Conservation (phyloP, 1,140 invertebrate species). For the Lutraria rhynchaena region DNA sequence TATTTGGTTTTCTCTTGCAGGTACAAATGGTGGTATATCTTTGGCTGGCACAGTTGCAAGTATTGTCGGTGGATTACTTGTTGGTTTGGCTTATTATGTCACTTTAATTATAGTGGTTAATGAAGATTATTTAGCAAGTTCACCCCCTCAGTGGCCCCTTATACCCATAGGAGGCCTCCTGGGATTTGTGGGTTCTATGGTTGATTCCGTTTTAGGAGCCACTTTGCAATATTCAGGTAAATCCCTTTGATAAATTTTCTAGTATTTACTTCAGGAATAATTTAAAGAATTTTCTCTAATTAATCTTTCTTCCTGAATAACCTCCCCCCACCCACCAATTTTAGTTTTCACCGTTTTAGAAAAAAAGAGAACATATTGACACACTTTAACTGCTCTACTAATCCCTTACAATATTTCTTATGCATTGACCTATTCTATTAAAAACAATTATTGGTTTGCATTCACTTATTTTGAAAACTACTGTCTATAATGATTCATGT, state of each 20-base stretch:
- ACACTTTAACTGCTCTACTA: too few relatives aligned
- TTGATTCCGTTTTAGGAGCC: conserved; percentile 93
- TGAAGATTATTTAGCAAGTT: conserved; percentile 84
- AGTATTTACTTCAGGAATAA: too few relatives aligned
- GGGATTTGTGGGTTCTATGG: conserved; percentile 90
- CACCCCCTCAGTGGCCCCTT: conserved; percentile 92
- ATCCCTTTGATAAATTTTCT: too few relatives aligned
- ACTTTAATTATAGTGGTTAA: conserved; percentile 87
- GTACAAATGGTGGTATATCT: conserved; percentile 93
- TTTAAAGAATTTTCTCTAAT: too few relatives aligned
- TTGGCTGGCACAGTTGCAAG: conserved; percentile 88
- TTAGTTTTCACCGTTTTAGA: too few relatives aligned
- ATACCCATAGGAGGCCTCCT: conserved; percentile 87
- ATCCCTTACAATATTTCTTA: too few relatives aligned
- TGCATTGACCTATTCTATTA: too few relatives aligned
- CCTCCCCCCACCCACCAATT: too few relatives aligned
- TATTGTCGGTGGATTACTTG: conserved; percentile 87
- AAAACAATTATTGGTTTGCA: too few relatives aligned
- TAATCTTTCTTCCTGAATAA: too few relatives aligned
- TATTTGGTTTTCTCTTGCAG: conserved; percentile 79
- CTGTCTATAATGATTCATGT: too few relatives aligned
- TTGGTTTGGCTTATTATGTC: conserved; percentile 90
- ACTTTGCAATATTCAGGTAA: conserved; percentile 93
- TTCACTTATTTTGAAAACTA: not conserved
- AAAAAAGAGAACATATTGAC: too few relatives aligned